Base-by-base conservation (phyloP, 2,888 invertebrate species). In the Andrena trimmerana region DNA sequence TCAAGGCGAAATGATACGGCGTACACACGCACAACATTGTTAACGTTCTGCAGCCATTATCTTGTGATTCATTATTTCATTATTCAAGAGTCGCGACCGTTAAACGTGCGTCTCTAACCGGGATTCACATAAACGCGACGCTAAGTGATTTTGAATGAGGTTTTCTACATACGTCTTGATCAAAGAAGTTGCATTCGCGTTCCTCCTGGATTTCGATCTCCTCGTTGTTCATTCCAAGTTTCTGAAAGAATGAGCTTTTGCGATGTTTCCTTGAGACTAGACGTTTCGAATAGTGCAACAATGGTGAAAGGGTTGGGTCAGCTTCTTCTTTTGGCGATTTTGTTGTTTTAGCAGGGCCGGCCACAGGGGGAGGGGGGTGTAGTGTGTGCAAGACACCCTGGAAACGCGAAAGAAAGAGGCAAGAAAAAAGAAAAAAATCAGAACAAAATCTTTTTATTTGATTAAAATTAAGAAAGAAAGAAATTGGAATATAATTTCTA, bases 1-100 rank as follows among this genome's bases (percentile, higher is more conserved):
- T 71, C 78, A 67, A 78, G 78, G 78, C 60, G 57, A 71, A 16
- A 3, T n/a, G 13, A 68, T 3, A 48, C 10, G 36, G 29, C 24
- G 2, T 27, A 10, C 10, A n/a, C 4, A 1, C 6, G 48, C 7
- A 24, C 24, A 59, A 66, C 27, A 66, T 70, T 42, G 50, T 65
- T 65, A 69, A 62, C 20, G 52, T 20, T 3, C 31, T 42, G 52
- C 65, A 78, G 52, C 20, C 24, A 67, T 60, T 62, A 24, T 36
- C 62, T 7, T 27, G 59, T 54, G 70, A 78, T 52, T 78, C 60
- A 52, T 71, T 80, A 31, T 52, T 66, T 65, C 54, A 42, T 52
- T 52, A 60, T 65, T 52, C 65, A 63, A 70, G 52, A 36, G 10
- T 16, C 36, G 36, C 8, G 20, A 62, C 60, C 2, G 24, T 33